Conservation (phyloP, 2,797 vertebrate genomes). For the Champsocephalus esox region DNA sequence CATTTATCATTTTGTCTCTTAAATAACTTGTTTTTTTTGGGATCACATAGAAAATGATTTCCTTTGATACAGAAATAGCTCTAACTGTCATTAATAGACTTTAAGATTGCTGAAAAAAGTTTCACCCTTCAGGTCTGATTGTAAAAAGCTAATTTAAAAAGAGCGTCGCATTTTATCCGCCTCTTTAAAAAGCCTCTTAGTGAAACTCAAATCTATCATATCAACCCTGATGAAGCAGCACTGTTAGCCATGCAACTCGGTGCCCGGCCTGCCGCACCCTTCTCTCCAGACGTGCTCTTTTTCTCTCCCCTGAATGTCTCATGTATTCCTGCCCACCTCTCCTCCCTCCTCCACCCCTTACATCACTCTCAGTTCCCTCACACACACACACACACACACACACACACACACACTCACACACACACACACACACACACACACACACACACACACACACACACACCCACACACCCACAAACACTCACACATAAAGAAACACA, state of each 20-base stretch:
- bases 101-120: not conserved
- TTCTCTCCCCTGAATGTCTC: constrained; percentile 47
- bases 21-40: constrained; percentile 18
- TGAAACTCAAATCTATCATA: constrained; percentile 28
- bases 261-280: constrained; percentile 60
- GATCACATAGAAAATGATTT: not conserved
- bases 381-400: constrained; percentile 17
- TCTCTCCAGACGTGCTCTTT: constrained; percentile 48
- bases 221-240: constrained; percentile 16
- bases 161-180: not conserved
- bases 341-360: constrained; percentile 17
- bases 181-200: constrained; percentile 13
- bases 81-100: not conserved
- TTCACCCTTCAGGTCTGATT: not conserved
- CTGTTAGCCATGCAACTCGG: constrained; percentile 50
- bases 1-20: constrained; percentile 7
- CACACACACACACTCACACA: not conserved
- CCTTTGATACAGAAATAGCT: constrained; percentile 40
- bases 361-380: constrained; percentile 37
- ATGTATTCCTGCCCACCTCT: constrained; percentile 33
- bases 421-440: constrained; percentile 21
- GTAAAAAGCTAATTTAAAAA: not conserved
- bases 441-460: constrained; percentile 7
- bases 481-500: no score
- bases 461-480: not conserved